A percentile compares a stretch with the other conserved stretches of the same genome.
phyloP scores from a whole-genome alignment of 2,113 vertebrate species.

The Pomatostomus ruficeps region DNA sequence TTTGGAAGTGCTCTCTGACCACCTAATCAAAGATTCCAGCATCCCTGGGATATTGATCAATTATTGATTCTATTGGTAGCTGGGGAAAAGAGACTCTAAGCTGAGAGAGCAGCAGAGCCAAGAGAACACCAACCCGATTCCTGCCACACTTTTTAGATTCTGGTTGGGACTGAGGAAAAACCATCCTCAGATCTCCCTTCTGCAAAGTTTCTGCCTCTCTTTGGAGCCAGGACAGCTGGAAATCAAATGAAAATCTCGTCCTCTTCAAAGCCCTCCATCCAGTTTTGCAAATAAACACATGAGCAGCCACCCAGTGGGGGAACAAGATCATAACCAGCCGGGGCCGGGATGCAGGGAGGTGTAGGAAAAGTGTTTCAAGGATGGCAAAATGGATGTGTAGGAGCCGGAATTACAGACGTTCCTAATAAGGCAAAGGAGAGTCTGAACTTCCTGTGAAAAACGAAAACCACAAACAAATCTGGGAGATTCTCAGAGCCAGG shows the following conservation, averaged over 20 bases:
- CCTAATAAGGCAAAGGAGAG: neutral
- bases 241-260: neutral
- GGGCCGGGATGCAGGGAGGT: neutral
- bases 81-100: neutral
- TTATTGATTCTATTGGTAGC: neutral
- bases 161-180: neutral
- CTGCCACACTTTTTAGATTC: neutral
- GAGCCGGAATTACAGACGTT: neutral
- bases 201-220: neutral
- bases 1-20: neutral
- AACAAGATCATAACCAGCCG: neutral
- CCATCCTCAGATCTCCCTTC: neutral
- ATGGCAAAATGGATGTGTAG: neutral
- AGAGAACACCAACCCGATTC: neutral
- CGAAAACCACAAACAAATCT: slow-evolving; percentile 11
- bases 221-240: neutral
- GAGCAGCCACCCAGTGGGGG: slow-evolving; percentile 16
- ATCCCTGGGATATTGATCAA: neutral
- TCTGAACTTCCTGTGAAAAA: slow-evolving; percentile 24
- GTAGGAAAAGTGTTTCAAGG: neutral
- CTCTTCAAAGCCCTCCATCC: neutral
- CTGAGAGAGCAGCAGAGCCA: neutral
- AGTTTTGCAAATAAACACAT: slow-evolving; percentile 30
- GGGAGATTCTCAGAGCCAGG: neutral
- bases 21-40: neutral